Evolutionary conservation across 2,113 vertebrate genomes (phyloP).

Genomic region (Chionis minor): DNA sequence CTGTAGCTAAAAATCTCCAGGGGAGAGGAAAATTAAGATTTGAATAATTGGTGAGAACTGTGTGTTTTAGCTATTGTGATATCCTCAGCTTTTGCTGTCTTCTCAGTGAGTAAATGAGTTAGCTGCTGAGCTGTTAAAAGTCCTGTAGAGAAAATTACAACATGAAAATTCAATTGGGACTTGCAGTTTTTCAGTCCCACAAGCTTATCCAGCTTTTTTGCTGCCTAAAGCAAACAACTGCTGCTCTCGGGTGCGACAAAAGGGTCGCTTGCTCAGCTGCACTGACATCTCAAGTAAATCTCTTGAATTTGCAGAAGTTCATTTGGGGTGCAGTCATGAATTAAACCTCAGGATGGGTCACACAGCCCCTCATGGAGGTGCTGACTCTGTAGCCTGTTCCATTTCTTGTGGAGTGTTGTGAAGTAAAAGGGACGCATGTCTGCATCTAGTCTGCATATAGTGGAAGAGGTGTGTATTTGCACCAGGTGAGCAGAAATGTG

Average conservation of each 20-base stretch:
- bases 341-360: background rate
- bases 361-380: fast-evolving
- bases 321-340: background rate
- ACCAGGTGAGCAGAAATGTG: background rate
- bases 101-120: background rate
- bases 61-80: slow-evolving; percentile 31
- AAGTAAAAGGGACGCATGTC: background rate
- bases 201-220: background rate
- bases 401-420: background rate
- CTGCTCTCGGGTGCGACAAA: background rate
- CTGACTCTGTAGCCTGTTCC: background rate
- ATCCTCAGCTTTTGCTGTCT: slow-evolving; percentile 33
- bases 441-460: fast-evolving
- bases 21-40: slow-evolving; percentile 19
- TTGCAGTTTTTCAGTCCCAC: slow-evolving; percentile 29
- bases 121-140: slow-evolving; percentile 55
- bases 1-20: slow-evolving; percentile 18
- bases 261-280: background rate
- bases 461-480: background rate
- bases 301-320: background rate
- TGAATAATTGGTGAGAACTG: slow-evolving; percentile 32
- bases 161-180: background rate
- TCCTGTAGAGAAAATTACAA: slow-evolving; percentile 40
- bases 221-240: slow-evolving; percentile 15
- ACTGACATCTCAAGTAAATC: background rate